Conservation (phyloP, 2,113 vertebrate species). For the Oenanthe oenanthe region DNA sequence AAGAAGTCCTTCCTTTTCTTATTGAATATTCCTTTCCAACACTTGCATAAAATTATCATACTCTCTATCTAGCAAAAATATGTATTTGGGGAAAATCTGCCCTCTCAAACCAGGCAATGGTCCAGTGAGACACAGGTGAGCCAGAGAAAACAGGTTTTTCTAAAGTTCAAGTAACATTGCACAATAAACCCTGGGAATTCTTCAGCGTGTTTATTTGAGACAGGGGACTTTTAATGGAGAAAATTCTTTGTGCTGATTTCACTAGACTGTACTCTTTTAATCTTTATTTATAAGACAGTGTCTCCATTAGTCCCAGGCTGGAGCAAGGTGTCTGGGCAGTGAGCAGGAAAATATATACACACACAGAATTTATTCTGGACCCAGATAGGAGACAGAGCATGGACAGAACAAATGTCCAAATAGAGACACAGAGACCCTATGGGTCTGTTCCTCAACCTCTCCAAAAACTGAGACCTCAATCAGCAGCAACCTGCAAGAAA, state of each 20-base stretch:
- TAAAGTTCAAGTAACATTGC: background rate
- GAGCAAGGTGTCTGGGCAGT: slow-evolving; percentile 14
- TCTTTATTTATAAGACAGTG: slow-evolving; percentile 12
- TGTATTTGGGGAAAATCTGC: background rate
- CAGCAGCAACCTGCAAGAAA: background rate
- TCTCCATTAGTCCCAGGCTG: slow-evolving; percentile 1
- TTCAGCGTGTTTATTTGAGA: slow-evolving; percentile 8
- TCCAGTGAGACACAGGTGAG: background rate
- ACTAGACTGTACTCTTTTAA: background rate
- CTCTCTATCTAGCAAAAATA: background rate
- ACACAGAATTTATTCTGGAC: background rate
- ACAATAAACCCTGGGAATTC: background rate
- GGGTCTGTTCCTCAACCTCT: background rate
- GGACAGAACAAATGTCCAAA: background rate
- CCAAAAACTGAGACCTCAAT: background rate
- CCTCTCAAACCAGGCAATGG: background rate
- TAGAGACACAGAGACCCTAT: background rate
- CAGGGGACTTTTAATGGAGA: background rate
- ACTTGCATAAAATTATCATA: background rate
- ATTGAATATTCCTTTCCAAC: background rate
- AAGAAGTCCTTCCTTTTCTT: background rate
- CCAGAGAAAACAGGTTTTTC: background rate
- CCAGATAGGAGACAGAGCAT: background rate
- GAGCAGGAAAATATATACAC: slow-evolving; percentile 3
- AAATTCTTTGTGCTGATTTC: slow-evolving; percentile 4